phyloP scores from a whole-genome alignment of 2,888 invertebrate species.

The Beris chalybata region DNA sequence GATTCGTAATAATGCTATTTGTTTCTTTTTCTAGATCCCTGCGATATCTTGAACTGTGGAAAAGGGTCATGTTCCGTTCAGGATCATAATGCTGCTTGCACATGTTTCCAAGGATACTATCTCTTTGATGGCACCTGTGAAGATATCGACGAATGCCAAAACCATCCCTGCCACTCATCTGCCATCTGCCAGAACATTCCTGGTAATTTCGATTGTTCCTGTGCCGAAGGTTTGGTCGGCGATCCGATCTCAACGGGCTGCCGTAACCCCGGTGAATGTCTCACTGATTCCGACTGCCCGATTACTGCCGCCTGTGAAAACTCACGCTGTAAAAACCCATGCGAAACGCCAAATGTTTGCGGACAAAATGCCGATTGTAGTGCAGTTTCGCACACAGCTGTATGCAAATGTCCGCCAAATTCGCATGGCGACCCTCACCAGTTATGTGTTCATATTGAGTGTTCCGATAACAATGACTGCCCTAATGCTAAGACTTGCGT shows the following conservation, averaged over 20 bases:
- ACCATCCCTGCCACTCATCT: constrained; percentile 76
- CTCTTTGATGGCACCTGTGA: constrained; percentile 68
- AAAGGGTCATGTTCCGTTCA: constrained; percentile 76
- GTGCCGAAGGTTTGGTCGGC: constrained; percentile 77
- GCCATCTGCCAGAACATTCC: constrained; percentile 77
- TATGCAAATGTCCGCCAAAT: constrained; percentile 74
- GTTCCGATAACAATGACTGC: constrained; percentile 78
- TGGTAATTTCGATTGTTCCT: constrained; percentile 77
- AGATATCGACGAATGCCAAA: constrained; percentile 79
- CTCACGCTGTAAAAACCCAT: constrained; percentile 77
- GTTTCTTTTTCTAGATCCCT: constrained; percentile 66
- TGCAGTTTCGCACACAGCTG: constrained; percentile 68
- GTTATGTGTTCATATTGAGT: constrained; percentile 75
- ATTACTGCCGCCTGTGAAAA: constrained; percentile 73
- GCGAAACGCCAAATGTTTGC: constrained; percentile 67
- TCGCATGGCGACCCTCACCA: constrained; percentile 75
- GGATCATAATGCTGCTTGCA: constrained; percentile 72
- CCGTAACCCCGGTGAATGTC: constrained; percentile 80
- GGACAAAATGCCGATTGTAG: constrained; percentile 76
- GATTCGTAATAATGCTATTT: not conserved
- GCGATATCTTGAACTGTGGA: constrained; percentile 75
- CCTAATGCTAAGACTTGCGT: constrained; percentile 71
- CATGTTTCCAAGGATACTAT: constrained; percentile 75
- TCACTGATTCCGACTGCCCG: constrained; percentile 78
- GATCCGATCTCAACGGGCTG: constrained; percentile 76